These are phyloP conservation scores for Pterocles burchelli DNA, from an alignment of 2,113 vertebrate species.

Conservation along the genomic window DNA sequence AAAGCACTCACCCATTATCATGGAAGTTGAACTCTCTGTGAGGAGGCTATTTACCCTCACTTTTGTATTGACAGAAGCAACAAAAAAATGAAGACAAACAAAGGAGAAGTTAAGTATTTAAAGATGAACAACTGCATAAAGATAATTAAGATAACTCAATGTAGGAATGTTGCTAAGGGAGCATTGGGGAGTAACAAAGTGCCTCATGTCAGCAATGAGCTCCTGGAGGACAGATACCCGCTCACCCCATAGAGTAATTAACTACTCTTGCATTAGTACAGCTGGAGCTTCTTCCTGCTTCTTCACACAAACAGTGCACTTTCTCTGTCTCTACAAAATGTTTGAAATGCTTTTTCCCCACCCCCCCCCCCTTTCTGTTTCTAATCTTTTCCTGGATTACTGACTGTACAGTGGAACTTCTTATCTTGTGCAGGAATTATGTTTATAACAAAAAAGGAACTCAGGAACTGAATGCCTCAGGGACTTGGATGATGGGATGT, in stretches of 20 bases:
- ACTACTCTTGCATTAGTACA: neutral
- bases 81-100: neutral
- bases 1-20: neutral
- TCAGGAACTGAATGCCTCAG: slow-evolving; percentile 46
- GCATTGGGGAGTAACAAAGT: neutral
- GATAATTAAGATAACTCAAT: neutral
- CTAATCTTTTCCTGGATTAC: slow-evolving; percentile 62
- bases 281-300: neutral
- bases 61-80: neutral
- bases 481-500: slow-evolving; percentile 27
- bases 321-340: slow-evolving; percentile 23
- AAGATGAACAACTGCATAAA: neutral
- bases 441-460: slow-evolving; percentile 49
- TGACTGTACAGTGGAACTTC: slow-evolving; percentile 38
- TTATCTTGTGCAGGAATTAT: slow-evolving; percentile 53
- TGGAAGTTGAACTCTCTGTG: neutral
- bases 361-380: neutral
- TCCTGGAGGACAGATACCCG: neutral
- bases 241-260: neutral
- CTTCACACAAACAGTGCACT: neutral
- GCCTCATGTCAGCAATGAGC: neutral
- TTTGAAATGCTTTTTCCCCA: neutral
- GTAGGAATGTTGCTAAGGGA: neutral
- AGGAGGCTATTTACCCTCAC: neutral
- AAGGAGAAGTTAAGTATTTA: neutral